Percentiles rank a stretch among this genome's conserved stretches.
Conservation (phyloP, 37 sponge, comb jelly and placozoan genomes). For the Cliona cf. orientalis region DNA sequence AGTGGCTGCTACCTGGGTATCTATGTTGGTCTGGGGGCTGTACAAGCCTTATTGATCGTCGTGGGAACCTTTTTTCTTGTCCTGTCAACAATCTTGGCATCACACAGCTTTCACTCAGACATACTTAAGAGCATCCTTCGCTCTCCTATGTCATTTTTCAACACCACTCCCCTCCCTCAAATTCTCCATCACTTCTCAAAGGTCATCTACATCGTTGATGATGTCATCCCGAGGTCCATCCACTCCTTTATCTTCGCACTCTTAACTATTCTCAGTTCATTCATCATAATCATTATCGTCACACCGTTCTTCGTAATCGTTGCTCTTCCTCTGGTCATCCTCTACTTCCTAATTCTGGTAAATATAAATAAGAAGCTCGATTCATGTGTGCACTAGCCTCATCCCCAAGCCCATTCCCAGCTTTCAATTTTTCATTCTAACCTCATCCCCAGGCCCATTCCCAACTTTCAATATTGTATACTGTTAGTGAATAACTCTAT, state of each 20-base stretch:
- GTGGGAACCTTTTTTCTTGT: slow-evolving; percentile 50
- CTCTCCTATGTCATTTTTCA: slow-evolving; percentile 93
- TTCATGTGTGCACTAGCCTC: too few species aligned
- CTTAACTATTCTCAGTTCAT: slow-evolving; percentile 49
- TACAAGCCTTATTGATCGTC: slow-evolving; percentile 41
- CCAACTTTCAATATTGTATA: too few species aligned
- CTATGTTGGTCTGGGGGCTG: slow-evolving; percentile 74
- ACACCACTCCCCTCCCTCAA: slow-evolving; percentile 91
- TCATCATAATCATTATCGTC: slow-evolving; percentile 77
- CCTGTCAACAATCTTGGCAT: slow-evolving; percentile 63
- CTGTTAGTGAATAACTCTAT: too few species aligned
- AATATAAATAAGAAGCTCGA: slow-evolving; percentile 22
- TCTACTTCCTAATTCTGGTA: slow-evolving; percentile 88
- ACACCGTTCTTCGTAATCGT: slow-evolving; percentile 88
- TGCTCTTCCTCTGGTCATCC: slow-evolving; percentile 81
- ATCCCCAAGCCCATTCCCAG: too few species aligned
- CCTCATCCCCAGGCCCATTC: too few species aligned
- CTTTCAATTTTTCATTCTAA: too few species aligned
- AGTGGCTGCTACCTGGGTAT: slow-evolving; percentile 69
- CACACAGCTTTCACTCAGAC: slow-evolving; percentile 53
- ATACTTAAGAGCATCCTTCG: slow-evolving; percentile 77
- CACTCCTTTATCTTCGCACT: slow-evolving; percentile 54
- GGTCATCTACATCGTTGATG: slow-evolving; percentile 90
- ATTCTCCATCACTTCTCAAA: slow-evolving; percentile 94
- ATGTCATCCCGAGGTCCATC: slow-evolving; percentile 75